Base-by-base conservation (phyloP, 37 sponge, comb jelly and placozoan genomes). In the Spongia lamella region DNA sequence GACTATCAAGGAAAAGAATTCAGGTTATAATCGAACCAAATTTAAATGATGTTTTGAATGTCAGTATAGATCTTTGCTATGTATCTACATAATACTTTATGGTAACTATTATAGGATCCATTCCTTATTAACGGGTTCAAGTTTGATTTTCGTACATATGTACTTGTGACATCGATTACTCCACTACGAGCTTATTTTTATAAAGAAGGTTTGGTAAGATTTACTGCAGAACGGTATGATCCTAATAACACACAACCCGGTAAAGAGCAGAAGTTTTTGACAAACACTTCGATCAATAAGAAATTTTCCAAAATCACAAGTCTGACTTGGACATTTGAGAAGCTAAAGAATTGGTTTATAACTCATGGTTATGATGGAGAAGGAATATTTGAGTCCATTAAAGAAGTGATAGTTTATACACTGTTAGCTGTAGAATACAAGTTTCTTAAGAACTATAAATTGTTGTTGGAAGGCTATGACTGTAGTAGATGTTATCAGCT, bases 201-300 rank as follows among this genome's bases (percentile, higher is more conserved):
- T 47, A 82, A 80, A 7, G 94, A 93, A 64, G 94, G 94, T 0
- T 66, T 93, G 68, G 94, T 93, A 26, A 49, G 94, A 52, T 86
- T 93, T 82, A 90, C 94, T 53, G 76, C 89, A 21, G 79, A 71
- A 15, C 56, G 62, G 40, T 93, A 93, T 60, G 51, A 93, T 58
- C 36, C 22, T 21, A 84, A 56, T 54, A 84, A 69, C 19, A 79
- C 91, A 3, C 57, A 43, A 38, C 60, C 86, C n/a, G 82, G 86
- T 33, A 86, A 62, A 54, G 76, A 85, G 56, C 63, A 73, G 15
- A 79, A 82, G 30, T 85, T 70, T 59, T 69, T 93, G 29, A 93
- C 94, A n/a, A 93, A 93, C 62, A 93, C 94, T 3, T 93, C 94
- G 4, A 62, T 93, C 15, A 87, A 87, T 1, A 93, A 93, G 84